phyloP scores from a whole-genome alignment of 2,888 invertebrate genomes.

The Petrophora chlorosata region DNA sequence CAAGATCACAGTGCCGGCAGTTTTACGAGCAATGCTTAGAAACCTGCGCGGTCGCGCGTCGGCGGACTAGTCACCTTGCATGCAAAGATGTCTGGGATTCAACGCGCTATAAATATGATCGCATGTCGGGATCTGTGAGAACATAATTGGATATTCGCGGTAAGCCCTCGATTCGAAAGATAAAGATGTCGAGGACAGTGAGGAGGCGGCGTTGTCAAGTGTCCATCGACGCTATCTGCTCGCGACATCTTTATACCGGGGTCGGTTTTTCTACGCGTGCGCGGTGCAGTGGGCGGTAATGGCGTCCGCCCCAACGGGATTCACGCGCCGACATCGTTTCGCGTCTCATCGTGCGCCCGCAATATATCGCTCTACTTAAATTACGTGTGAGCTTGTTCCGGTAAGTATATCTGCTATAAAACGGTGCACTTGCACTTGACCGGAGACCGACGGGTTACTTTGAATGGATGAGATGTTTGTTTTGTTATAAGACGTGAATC shows the following conservation, averaged over 20 bases:
- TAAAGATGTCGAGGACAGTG: slow-evolving; percentile 56
- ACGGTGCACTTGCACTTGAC: slow-evolving; percentile 47
- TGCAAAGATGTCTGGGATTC: slow-evolving; percentile 56
- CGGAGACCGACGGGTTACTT: slow-evolving; percentile 31
- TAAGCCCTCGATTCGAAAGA: slow-evolving; percentile 62
- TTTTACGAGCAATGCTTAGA: slow-evolving; percentile 62
- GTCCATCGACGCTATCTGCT: slow-evolving; percentile 71
- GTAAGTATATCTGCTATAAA: slow-evolving; percentile 65
- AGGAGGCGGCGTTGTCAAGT: slow-evolving; percentile 65
- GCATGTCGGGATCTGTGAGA: slow-evolving; percentile 57
- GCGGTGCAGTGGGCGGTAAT: slow-evolving; percentile 78
- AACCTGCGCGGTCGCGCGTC: slow-evolving; percentile 43
- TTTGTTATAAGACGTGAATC: slow-evolving; percentile 16
- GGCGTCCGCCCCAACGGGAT: slow-evolving; percentile 80
- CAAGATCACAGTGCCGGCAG: slow-evolving; percentile 49
- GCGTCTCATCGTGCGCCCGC: slow-evolving; percentile 79
- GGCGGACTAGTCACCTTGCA: slow-evolving; percentile 52
- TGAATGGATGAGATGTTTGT: slow-evolving; percentile 11
- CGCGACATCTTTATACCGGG: slow-evolving; percentile 74
- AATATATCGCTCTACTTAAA: slow-evolving; percentile 80
- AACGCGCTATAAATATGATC: slow-evolving; percentile 56
- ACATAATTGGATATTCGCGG: slow-evolving; percentile 72
- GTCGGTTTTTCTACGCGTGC: slow-evolving; percentile 77
- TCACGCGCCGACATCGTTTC: slow-evolving; percentile 77
- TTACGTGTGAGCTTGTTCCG: slow-evolving; percentile 77